A percentile compares a stretch with the other conserved stretches of the same genome.
phyloP scores from a whole-genome alignment of 2,113 vertebrate species.

The Alethe diademata region DNA sequence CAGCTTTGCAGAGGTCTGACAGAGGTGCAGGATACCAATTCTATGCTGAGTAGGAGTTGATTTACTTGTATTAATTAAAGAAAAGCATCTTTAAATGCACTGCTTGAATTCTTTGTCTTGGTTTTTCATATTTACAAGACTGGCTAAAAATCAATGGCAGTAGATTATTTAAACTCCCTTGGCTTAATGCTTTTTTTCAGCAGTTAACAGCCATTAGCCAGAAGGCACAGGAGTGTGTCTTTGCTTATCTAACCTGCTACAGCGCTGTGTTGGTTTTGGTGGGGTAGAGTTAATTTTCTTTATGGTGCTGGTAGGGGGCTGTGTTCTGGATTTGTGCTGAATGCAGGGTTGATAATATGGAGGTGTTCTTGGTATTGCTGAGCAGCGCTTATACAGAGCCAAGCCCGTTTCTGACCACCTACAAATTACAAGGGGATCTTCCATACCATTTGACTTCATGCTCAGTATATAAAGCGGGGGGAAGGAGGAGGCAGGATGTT shows the following conservation, averaged over 20 bases:
- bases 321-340: background rate
- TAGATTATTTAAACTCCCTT: background rate
- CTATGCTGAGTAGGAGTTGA: background rate
- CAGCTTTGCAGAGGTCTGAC: background rate
- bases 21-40: background rate
- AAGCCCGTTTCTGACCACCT: background rate
- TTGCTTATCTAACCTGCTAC: background rate
- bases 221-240: background rate
- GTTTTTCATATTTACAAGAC: background rate
- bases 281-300: background rate
- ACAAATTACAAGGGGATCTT: background rate
- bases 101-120: background rate
- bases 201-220: background rate
- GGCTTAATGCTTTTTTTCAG: background rate
- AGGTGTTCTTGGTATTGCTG: background rate
- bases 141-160: background rate
- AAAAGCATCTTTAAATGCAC: background rate
- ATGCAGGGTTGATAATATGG: background rate
- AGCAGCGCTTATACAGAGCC: background rate
- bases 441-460: background rate
- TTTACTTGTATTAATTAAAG: background rate
- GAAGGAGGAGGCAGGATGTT: background rate
- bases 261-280: background rate
- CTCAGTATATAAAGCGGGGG: background rate
- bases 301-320: background rate